These are phyloP conservation scores for Sinocyclocheilus rhinocerous DNA, from an alignment of 2,113 vertebrate species.

Conservation along the genomic window DNA sequence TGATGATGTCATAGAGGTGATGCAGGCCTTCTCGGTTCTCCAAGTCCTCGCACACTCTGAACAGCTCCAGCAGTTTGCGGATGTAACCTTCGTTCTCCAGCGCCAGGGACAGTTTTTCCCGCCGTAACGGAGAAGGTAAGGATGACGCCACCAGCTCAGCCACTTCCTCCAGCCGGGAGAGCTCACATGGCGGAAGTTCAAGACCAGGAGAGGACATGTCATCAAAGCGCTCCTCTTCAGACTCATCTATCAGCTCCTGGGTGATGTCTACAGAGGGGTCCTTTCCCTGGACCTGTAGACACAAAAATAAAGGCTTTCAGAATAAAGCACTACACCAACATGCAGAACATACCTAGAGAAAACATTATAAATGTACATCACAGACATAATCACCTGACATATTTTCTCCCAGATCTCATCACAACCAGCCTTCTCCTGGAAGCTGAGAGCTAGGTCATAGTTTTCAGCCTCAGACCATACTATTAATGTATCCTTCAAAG, in stretches of 20 bases:
- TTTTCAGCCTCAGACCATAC: slow-evolving; percentile 99
- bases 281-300: slow-evolving; percentile 93
- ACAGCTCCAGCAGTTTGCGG: slow-evolving; percentile 97
- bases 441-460: slow-evolving; percentile 98
- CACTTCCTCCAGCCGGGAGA: slow-evolving; percentile 93
- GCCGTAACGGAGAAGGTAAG: slow-evolving; percentile 91
- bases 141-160: slow-evolving; percentile 96
- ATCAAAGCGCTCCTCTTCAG: slow-evolving; percentile 97
- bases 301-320: background rate
- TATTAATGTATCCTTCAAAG: slow-evolving; percentile 94
- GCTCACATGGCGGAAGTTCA: slow-evolving; percentile 93
- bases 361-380: background rate
- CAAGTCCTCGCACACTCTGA: slow-evolving; percentile 96
- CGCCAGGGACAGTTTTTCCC: slow-evolving; percentile 95
- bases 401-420: slow-evolving; percentile 99
- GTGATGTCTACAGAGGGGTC: slow-evolving; percentile 98
- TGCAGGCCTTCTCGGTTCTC: slow-evolving; percentile 97
- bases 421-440: slow-evolving; percentile 99
- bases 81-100: slow-evolving; percentile 99
- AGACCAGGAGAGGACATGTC: slow-evolving; percentile 97
- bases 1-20: slow-evolving; percentile 98
- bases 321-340: background rate
- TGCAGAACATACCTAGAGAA: background rate
- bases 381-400: slow-evolving; percentile 87
- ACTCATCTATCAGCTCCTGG: slow-evolving; percentile 97